These are phyloP conservation scores for Azemiops feae DNA, from an alignment of 2,113 vertebrate genomes.

Conservation along the genomic window DNA sequence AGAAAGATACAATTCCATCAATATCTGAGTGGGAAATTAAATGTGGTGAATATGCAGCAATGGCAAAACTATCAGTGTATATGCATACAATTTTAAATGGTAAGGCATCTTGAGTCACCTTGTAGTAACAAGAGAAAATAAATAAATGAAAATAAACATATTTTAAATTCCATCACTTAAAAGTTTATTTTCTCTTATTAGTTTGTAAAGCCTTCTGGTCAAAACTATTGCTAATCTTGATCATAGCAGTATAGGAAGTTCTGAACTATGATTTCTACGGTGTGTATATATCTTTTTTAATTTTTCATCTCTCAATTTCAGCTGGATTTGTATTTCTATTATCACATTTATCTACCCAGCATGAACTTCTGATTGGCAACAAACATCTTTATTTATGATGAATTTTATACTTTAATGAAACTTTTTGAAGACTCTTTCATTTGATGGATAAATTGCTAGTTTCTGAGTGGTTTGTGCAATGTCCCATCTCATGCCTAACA, in stretches of 20 bases:
- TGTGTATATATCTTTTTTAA: constrained; percentile 22
- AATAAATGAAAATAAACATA: not conserved
- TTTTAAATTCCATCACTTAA: constrained; percentile 1
- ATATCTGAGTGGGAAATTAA: not conserved
- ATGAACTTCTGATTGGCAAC: not conserved
- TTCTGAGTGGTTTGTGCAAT: not conserved
- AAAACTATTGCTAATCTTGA: constrained; percentile 43
- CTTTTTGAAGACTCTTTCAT: not conserved
- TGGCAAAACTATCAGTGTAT: not conserved
- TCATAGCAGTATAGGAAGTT: constrained; percentile 25
- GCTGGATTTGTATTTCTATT: constrained; percentile 48
- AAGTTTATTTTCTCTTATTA: constrained; percentile 28
- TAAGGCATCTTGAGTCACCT: not conserved
- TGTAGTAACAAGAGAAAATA: no score
- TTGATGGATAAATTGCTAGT: not conserved
- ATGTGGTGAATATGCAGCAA: not conserved
- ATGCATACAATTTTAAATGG: not conserved
- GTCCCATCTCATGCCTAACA: not conserved
- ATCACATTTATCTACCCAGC: constrained; percentile 23
- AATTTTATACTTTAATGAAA: not conserved
- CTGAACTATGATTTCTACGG: constrained; percentile 36
- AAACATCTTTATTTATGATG: not conserved
- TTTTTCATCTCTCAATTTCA: constrained; percentile 42
- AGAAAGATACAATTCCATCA: not conserved
- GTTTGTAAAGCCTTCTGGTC: constrained; percentile 35